phyloP scores from a whole-genome alignment of 1,140 invertebrate genomes.

The Glossosoma conforme region DNA sequence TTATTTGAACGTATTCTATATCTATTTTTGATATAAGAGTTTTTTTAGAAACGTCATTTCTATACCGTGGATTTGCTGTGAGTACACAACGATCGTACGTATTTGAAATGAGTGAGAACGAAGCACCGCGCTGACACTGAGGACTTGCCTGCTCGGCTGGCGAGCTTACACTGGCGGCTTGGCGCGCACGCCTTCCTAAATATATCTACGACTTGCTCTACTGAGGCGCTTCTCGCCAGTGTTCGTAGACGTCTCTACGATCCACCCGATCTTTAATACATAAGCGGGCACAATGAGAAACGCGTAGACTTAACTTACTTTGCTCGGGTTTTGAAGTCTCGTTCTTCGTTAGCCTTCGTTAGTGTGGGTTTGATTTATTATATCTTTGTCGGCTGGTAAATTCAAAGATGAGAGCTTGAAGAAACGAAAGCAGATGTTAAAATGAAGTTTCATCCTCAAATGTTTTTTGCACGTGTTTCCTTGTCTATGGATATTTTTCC shows the following conservation, averaged over 20 bases:
- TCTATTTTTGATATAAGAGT: neutral
- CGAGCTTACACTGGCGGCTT: slow-evolving; percentile 26
- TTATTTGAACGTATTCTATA: no score
- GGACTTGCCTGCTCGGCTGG: slow-evolving; percentile 17
- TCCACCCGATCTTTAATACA: slow-evolving; percentile 9
- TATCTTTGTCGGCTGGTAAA: slow-evolving; percentile 14
- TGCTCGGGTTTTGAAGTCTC: slow-evolving; percentile 19
- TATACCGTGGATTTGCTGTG: slow-evolving; percentile 2
- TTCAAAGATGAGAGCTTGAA: slow-evolving; percentile 6
- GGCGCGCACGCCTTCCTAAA: slow-evolving; percentile 25
- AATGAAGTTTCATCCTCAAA: slow-evolving; percentile 3
- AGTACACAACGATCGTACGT: slow-evolving; percentile 15
- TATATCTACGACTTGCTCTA: slow-evolving; percentile 16
- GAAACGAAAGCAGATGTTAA: slow-evolving; percentile 16
- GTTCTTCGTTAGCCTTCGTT: slow-evolving; percentile 24
- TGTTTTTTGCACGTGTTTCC: neutral
- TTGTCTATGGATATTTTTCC: slow-evolving; percentile 6
- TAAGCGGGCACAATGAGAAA: slow-evolving; percentile 11
- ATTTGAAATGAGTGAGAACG: slow-evolving; percentile 1
- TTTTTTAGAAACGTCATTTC: slow-evolving; percentile 1
- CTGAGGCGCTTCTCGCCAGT: neutral
- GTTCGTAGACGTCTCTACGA: slow-evolving; percentile 20
- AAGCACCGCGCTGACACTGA: neutral
- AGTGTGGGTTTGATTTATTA: slow-evolving; percentile 19
- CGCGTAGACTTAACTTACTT: slow-evolving; percentile 25